Evolutionary conservation across 2,888 invertebrate species (phyloP).

Genomic region (Colostygia pectinataria): DNA sequence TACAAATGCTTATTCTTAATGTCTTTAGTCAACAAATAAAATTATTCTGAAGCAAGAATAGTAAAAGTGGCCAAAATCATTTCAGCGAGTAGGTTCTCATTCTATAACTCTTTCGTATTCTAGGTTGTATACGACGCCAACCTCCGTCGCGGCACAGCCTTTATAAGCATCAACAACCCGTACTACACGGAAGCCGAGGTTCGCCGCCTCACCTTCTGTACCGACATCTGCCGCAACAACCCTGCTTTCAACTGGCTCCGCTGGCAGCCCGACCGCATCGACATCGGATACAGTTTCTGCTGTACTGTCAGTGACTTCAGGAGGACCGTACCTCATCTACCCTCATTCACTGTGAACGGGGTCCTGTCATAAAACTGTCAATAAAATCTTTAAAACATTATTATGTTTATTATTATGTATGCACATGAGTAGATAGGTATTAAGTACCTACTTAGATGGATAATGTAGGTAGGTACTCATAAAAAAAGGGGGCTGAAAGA

Average conservation of each 20-base stretch:
- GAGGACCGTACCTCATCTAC: slow-evolving; percentile 77
- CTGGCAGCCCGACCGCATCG: slow-evolving; percentile 78
- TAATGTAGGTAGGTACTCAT: too few relatives aligned
- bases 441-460: too few relatives aligned
- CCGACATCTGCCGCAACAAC: slow-evolving; percentile 80
- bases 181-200: slow-evolving; percentile 68
- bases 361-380: slow-evolving; percentile 39
- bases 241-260: slow-evolving; percentile 82
- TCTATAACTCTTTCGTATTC: background rate
- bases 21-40: too few relatives aligned
- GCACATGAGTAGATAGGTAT: too few relatives aligned
- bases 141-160: slow-evolving; percentile 78
- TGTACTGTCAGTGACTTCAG: slow-evolving; percentile 83
- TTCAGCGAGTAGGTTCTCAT: too few relatives aligned
- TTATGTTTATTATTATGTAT: too few relatives aligned
- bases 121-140: slow-evolving; percentile 81
- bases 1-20: too few relatives aligned
- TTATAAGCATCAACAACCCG: slow-evolving; percentile 86
- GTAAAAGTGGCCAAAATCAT: too few relatives aligned
- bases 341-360: slow-evolving; percentile 71
- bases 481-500: too few relatives aligned
- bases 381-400: background rate
- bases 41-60: too few relatives aligned
- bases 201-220: slow-evolving; percentile 73
- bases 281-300: slow-evolving; percentile 84